Evolutionary conservation across 2,113 vertebrate genomes (phyloP).

Genomic region (Triplophysa siluroides): DNA sequence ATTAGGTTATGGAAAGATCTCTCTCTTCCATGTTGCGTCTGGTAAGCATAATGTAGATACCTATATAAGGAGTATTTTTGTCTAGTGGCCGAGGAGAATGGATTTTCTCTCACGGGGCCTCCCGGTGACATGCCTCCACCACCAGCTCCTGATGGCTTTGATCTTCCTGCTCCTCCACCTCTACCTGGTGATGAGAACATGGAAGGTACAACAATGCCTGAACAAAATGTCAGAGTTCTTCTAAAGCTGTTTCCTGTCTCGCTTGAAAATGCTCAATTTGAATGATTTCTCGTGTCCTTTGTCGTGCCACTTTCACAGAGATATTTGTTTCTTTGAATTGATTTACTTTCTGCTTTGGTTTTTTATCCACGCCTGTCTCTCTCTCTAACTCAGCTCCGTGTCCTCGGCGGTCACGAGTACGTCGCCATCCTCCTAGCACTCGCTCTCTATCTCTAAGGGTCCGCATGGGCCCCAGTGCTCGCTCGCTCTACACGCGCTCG

Average conservation of each 20-base stretch:
- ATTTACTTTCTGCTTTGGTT: background rate
- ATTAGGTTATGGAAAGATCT: background rate
- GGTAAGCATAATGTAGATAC: background rate
- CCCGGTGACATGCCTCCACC: constrained; percentile 50
- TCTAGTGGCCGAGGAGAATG: constrained; percentile 70
- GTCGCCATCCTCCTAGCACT: constrained; percentile 56
- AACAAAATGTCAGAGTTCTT: background rate
- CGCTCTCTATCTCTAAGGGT: constrained; percentile 72
- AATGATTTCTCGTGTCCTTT: background rate
- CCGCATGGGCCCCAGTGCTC: constrained; percentile 67
- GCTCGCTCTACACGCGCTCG: constrained; percentile 64
- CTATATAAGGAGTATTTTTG: background rate
- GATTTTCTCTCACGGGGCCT: constrained; percentile 52
- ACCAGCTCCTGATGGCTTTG: constrained; percentile 44
- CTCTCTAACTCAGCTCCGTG: constrained; percentile 40
- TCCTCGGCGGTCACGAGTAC: constrained; percentile 59
- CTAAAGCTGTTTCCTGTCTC: background rate
- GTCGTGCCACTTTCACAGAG: background rate
- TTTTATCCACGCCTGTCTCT: constrained; percentile 22
- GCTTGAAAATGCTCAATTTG: background rate
- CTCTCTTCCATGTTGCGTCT: background rate
- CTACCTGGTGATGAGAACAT: constrained; percentile 31
- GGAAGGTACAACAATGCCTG: constrained; percentile 45
- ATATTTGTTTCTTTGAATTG: constrained; percentile 30
- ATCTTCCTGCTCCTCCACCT: constrained; percentile 63